These are phyloP conservation scores for Tragelaphus eurycerus DNA, from an alignment of 2,797 vertebrate genomes.

Conservation along the genomic window DNA sequence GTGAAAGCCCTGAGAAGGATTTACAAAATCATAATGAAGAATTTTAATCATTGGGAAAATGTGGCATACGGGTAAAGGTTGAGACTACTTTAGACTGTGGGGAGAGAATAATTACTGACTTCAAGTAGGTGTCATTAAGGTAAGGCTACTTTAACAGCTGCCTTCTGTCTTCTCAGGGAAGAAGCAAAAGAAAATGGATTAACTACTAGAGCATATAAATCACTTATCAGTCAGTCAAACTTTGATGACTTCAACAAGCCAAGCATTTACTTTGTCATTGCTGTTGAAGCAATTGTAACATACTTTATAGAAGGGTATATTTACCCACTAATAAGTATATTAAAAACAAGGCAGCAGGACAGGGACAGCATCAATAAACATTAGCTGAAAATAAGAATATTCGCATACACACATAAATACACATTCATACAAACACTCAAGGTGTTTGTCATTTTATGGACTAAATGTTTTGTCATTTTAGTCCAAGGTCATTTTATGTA, in stretches of 20 bases:
- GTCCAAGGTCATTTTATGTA: neutral
- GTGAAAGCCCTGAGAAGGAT: neutral
- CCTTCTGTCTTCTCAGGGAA: neutral
- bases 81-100: neutral
- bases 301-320: neutral
- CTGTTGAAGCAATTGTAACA: neutral
- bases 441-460: too few species aligned
- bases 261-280: neutral
- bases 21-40: neutral
- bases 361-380: neutral
- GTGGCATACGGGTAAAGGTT: neutral
- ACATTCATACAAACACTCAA: neutral
- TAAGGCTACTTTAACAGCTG: neutral
- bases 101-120: conserved; percentile 5
- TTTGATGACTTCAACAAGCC: neutral
- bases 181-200: neutral
- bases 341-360: neutral
- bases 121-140: neutral
- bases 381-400: neutral
- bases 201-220: neutral
- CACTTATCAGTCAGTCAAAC: neutral
- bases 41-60: conserved; percentile 23
- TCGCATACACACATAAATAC: neutral
- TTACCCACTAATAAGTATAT: neutral
- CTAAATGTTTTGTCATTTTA: too few species aligned